A percentile compares a stretch with the other conserved stretches of the same genome.
Evolutionary conservation across 2,113 vertebrate genomes (phyloP).

Genomic region (Nothocercus julius): DNA sequence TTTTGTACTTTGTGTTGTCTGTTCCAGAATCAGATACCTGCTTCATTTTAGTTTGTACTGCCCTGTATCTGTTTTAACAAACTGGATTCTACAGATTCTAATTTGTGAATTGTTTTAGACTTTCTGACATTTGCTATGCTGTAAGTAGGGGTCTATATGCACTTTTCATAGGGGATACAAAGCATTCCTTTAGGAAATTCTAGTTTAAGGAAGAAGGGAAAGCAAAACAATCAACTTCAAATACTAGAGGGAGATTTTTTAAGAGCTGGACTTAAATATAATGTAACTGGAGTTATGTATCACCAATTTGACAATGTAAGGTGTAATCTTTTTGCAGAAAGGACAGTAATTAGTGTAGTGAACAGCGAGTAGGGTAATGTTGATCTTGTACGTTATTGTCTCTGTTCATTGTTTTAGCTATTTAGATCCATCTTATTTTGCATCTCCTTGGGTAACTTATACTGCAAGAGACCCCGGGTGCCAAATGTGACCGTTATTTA

Average conservation of each 20-base stretch:
- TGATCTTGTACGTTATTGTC: constrained; percentile 2
- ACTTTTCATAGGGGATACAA: not conserved
- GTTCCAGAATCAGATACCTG: not conserved
- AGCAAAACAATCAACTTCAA: not conserved
- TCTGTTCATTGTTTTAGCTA: not conserved
- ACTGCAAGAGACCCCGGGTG: not conserved
- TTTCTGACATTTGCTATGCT: not conserved
- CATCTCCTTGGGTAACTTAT: not conserved
- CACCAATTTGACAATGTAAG: not conserved
- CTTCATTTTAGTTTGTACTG: not conserved
- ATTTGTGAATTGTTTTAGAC: not conserved
- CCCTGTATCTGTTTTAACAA: not conserved
- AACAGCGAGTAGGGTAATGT: not conserved
- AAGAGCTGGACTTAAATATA: not conserved
- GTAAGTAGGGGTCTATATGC: not conserved
- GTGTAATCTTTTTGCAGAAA: not conserved
- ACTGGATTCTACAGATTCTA: not conserved
- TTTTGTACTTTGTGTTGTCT: not conserved
- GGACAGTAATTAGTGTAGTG: not conserved
- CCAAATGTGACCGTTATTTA: not conserved
- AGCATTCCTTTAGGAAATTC: not conserved
- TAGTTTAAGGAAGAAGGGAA: not conserved
- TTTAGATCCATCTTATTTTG: not conserved
- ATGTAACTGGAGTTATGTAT: not conserved
- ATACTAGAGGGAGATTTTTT: not conserved